Evolutionary conservation across 2,797 vertebrate genomes (phyloP).

Genomic region (Lepus oiostolus): DNA sequence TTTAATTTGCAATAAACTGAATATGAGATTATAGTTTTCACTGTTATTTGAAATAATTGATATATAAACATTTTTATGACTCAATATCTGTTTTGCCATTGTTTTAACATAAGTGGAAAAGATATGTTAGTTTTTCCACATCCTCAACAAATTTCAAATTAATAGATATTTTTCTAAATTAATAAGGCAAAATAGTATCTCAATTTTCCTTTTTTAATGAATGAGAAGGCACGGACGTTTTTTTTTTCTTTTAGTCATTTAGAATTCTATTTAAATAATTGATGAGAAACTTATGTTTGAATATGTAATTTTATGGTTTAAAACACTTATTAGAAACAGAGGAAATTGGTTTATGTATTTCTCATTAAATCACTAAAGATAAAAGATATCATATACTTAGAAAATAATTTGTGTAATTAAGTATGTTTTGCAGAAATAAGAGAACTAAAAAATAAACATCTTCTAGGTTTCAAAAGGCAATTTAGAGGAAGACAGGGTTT

Average conservation of each 20-base stretch:
- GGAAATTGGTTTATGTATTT: slow-evolving; percentile 20
- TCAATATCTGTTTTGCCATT: background rate
- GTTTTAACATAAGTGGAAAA: background rate
- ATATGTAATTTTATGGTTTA: background rate
- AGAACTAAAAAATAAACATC: slow-evolving; percentile 27
- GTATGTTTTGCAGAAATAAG: slow-evolving; percentile 11
- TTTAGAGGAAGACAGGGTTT: slow-evolving; percentile 16
- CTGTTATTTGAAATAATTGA: slow-evolving; percentile 35
- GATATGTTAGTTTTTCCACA: background rate
- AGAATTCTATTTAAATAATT: slow-evolving; percentile 37
- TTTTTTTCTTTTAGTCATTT: background rate
- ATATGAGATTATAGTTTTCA: background rate
- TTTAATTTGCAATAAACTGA: background rate
- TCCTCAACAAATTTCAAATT: slow-evolving; percentile 13
- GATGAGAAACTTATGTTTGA: background rate
- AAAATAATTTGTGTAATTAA: slow-evolving; percentile 42
- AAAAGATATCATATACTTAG: slow-evolving; percentile 12
- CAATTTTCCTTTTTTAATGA: background rate
- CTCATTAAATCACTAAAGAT: slow-evolving; percentile 24
- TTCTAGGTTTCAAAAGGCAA: slow-evolving; percentile 42
- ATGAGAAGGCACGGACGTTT: background rate
- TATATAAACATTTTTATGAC: background rate
- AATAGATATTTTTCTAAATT: slow-evolving; percentile 32
- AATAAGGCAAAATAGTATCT: background rate
- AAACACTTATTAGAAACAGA: slow-evolving; percentile 20